These are phyloP conservation scores for Apamea crenata DNA, from an alignment of 2,888 invertebrate species.

Conservation along the genomic window DNA sequence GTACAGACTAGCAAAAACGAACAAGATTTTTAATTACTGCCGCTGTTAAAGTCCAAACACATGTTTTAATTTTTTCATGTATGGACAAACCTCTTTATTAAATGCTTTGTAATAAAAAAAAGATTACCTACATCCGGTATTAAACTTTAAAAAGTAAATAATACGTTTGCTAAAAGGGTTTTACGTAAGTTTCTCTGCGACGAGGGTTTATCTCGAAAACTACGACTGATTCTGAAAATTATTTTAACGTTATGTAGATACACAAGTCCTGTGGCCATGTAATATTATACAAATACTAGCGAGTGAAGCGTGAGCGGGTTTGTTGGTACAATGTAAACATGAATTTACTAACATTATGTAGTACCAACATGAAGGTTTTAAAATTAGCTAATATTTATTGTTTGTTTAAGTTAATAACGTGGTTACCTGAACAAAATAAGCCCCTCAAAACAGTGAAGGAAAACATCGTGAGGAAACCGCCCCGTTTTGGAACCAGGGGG, in stretches of 20 bases:
- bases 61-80: slow-evolving; percentile 6
- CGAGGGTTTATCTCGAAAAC: neutral
- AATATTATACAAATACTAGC: neutral
- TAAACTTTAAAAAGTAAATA: neutral
- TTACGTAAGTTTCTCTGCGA: neutral
- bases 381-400: slow-evolving; percentile 8
- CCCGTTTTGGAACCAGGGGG: neutral
- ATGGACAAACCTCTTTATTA: neutral
- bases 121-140: neutral
- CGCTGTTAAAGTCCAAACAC: slow-evolving; percentile 15
- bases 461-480: neutral
- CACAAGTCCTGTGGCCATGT: neutral
- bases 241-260: slow-evolving; percentile 2
- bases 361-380: neutral
- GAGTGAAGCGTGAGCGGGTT: neutral
- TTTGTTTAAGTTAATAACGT: slow-evolving; percentile 17
- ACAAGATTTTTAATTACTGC: slow-evolving; percentile 52
- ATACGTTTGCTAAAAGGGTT: neutral
- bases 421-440: neutral
- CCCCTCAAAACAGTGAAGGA: neutral
- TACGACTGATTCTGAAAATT: slow-evolving; percentile 1
- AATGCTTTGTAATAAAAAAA: neutral
- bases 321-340: slow-evolving; percentile 6
- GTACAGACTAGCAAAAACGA: slow-evolving; percentile 32
- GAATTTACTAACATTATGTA: neutral